Conservation (phyloP, 2,797 vertebrate genomes). For the Xenentodon cancila region DNA sequence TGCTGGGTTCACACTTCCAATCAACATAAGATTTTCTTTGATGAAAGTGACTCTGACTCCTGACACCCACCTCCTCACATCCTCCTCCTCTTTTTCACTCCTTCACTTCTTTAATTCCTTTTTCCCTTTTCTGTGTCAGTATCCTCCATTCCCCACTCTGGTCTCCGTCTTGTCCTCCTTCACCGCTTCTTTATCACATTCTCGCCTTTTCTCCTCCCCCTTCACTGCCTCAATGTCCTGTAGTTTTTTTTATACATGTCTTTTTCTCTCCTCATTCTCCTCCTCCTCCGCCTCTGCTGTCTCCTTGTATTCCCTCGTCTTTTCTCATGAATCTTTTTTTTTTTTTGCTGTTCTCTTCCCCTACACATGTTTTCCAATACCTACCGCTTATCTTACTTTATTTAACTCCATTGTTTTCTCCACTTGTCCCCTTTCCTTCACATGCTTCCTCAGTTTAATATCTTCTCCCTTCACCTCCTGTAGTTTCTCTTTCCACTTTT, state of each 20-base stretch:
- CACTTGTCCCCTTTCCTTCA: not conserved
- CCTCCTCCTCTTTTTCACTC: slow-evolving; percentile 33
- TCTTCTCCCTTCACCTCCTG: not conserved
- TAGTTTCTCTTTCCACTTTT: not conserved
- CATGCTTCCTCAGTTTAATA: not conserved
- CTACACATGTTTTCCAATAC: not conserved
- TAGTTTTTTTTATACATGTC: not conserved
- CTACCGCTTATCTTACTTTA: not conserved
- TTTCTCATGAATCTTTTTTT: not conserved
- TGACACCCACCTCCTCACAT: slow-evolving; percentile 45
- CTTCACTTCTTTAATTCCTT: slow-evolving; percentile 14
- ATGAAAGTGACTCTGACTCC: slow-evolving; percentile 67
- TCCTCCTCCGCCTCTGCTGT: not conserved
- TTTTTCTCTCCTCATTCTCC: not conserved
- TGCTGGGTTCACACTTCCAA: slow-evolving; percentile 66
- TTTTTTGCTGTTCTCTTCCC: not conserved
- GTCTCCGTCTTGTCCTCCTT: slow-evolving; percentile 6
- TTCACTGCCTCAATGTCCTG: not conserved
- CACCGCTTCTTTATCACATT: not conserved
- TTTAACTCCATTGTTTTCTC: not conserved
- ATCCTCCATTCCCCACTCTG: not conserved
- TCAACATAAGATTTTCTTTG: slow-evolving; percentile 55
- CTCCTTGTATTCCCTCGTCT: not conserved
- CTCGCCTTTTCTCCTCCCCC: not conserved
- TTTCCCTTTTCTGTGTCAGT: not conserved